Conservation (phyloP, 2,797 vertebrate species). For the Lagodon rhomboides region DNA sequence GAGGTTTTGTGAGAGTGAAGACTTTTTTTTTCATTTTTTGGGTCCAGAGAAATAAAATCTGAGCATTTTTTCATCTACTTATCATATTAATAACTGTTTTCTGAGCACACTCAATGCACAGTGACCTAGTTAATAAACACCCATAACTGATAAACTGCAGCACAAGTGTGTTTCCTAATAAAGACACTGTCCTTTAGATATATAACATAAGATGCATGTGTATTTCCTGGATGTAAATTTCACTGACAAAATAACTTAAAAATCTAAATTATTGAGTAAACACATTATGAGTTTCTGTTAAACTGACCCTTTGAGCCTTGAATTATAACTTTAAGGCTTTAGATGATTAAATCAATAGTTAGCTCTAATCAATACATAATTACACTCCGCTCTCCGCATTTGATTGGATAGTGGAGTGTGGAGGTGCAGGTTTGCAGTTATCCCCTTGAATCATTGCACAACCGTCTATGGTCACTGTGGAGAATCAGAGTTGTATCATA, state of each 20-base stretch:
- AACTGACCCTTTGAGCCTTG: slow-evolving; percentile 48
- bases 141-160: background rate
- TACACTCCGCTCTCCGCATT: slow-evolving; percentile 65
- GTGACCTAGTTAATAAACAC: background rate
- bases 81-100: background rate
- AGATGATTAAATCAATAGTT: slow-evolving; percentile 80
- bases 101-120: background rate
- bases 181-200: background rate
- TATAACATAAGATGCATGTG: background rate
- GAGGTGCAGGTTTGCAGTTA: slow-evolving; percentile 46
- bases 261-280: slow-evolving; percentile 59
- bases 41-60: background rate
- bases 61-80: no score
- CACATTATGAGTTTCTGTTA: slow-evolving; percentile 51
- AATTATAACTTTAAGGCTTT: slow-evolving; percentile 65
- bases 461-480: slow-evolving; percentile 10
- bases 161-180: background rate
- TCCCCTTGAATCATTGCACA: slow-evolving; percentile 44
- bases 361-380: slow-evolving; percentile 83
- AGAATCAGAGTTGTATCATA: slow-evolving; percentile 1
- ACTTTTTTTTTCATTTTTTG: background rate
- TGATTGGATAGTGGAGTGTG: slow-evolving; percentile 70
- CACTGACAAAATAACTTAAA: slow-evolving; percentile 28
- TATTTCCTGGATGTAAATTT: slow-evolving; percentile 27
- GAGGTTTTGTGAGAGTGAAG: slow-evolving; percentile 18